A percentile compares a stretch with the other conserved stretches of the same genome.
Conservation (phyloP, 2,113 vertebrate genomes). For the Solea solea region DNA sequence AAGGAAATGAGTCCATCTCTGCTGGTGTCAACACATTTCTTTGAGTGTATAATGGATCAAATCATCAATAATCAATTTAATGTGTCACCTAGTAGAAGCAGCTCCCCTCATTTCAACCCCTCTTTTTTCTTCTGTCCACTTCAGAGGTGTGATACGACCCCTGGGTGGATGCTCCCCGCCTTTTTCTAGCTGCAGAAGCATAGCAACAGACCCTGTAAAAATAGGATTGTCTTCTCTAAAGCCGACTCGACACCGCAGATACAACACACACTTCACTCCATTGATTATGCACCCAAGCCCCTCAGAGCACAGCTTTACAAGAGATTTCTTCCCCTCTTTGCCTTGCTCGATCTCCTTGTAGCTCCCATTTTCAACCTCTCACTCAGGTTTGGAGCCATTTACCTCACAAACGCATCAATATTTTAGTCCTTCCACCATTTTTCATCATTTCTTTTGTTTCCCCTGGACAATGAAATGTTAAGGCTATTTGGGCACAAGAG, state of each 20-base stretch:
- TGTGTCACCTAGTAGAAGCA: constrained; percentile 52
- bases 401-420: constrained; percentile 75
- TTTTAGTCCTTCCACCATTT: constrained; percentile 68
- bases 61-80: constrained; percentile 81
- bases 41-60: constrained; percentile 70
- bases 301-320: constrained; percentile 78
- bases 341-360: constrained; percentile 48
- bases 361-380: constrained; percentile 56
- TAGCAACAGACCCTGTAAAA: constrained; percentile 85
- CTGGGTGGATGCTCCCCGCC: constrained; percentile 39
- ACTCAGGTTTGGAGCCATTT: constrained; percentile 74
- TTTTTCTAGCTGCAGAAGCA: constrained; percentile 68
- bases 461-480: constrained; percentile 77
- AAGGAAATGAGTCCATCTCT: constrained; percentile 65
- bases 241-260: constrained; percentile 69
- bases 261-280: constrained; percentile 79
- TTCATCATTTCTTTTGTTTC: constrained; percentile 72
- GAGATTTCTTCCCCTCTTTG: constrained; percentile 66
- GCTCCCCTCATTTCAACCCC: constrained; percentile 28
- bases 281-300: constrained; percentile 80
- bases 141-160: constrained; percentile 68
- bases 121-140: constrained; percentile 51
- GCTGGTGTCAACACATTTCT: constrained; percentile 71
- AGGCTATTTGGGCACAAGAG: constrained; percentile 60
- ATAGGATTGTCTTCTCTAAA: constrained; percentile 81